Evolutionary conservation across 2,888 invertebrate species (phyloP), one percentile per base, ranked within the genome.

Genomic region (Erebia palarica): DNA sequence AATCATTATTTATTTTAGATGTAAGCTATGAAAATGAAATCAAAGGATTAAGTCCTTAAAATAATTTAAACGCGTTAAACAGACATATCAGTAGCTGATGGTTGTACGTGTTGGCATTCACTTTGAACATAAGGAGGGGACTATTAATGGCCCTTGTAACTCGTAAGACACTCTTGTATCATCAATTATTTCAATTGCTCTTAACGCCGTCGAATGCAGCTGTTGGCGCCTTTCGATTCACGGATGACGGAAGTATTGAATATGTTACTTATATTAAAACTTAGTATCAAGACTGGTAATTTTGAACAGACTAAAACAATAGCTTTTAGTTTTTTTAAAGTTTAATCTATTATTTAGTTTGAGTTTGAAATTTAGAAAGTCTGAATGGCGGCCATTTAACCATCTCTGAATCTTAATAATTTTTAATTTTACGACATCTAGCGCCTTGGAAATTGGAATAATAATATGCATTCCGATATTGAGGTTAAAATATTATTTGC

Each of bases 111-210:
- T 65, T 42, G 36, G 68, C 64, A 71, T 55, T 59, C 47, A 49
- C 42, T 69, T 64, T 72, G 65, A 36, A 72, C 60, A 70, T 71
- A 73, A 70, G 58, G 66, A 69, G 55, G 61, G 49, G 64, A 47
- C 77, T 80, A 80, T 81, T 80, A 83, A 81, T 76, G 80, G 76
- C 81, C 81, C 82, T 85, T 81, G 78, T 71, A 76, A 78, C 75
- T 81, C 72, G 75, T 72, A 78, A 78, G 81, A 66, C 63, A 64
- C 73, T 77, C 78, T 79, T 82, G 80, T 78, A 78, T 78, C 83
- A 80, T 82, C 83, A 86, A 86, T 88, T 86, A 87, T 80, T 81
- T 81, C 78, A 84, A 86, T 86, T 84, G 78, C 80, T 82, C 78
- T 84, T 86, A 84, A 85, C 81, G 81, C 77, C 74, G 73, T 75